Evolutionary conservation across 1,140 invertebrate species (phyloP).

Genomic region (Euura saliciscinereae): DNA sequence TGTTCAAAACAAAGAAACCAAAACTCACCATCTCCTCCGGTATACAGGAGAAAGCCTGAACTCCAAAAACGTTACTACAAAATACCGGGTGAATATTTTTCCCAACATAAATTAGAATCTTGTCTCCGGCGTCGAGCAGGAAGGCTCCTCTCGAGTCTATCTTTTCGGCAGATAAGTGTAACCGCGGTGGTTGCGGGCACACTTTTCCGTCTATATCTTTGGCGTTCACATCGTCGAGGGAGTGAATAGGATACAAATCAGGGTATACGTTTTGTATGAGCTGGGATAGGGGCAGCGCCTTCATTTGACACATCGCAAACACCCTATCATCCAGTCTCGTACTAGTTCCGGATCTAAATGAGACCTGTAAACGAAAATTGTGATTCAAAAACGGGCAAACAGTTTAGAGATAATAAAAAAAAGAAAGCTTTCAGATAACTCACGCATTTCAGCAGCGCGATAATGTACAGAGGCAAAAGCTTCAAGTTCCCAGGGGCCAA

Average conservation of each 20-base stretch:
- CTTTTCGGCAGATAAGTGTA: conserved; percentile 74
- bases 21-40: conserved; percentile 70
- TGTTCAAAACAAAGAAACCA: conserved; percentile 30
- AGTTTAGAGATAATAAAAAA: conserved; percentile 17
- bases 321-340: conserved; percentile 93
- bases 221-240: conserved; percentile 68
- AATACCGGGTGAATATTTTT: conserved; percentile 78
- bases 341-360: conserved; percentile 85
- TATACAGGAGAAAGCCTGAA: conserved; percentile 66
- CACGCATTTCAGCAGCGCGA: conserved; percentile 91
- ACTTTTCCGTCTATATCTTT: conserved; percentile 63
- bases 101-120: conserved; percentile 88
- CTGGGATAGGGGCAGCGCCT: conserved; percentile 81
- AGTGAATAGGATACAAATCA: conserved; percentile 90
- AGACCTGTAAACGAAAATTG: conserved; percentile 64
- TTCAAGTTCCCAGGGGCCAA: conserved; percentile 76
- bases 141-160: conserved; percentile 90
- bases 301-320: conserved; percentile 92
- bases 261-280: conserved; percentile 91
- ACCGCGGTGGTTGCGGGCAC: conserved; percentile 66
- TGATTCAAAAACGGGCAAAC: not conserved
- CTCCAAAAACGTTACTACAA: conserved; percentile 76
- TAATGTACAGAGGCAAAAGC: conserved; percentile 87
- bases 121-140: conserved; percentile 85
- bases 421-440: conserved; percentile 47